These are phyloP conservation scores for Drosophila sturtevanti DNA, from an alignment of 1,140 invertebrate species.

Conservation along the genomic window DNA sequence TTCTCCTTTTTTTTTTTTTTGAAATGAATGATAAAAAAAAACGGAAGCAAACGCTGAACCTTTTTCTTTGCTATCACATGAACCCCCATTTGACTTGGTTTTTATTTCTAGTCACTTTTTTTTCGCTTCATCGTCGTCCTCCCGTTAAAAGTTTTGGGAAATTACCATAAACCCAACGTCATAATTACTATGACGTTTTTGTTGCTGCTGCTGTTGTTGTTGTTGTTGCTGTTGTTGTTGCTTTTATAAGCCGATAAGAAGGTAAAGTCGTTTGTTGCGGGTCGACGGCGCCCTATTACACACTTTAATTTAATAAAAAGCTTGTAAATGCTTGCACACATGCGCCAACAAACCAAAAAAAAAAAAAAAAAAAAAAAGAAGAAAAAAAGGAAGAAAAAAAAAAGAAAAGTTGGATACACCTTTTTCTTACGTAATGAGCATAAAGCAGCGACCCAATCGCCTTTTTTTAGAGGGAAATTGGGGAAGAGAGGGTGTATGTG, in stretches of 20 bases:
- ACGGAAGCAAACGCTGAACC: not conserved
- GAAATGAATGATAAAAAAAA: too few species aligned
- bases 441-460: conserved; percentile 16
- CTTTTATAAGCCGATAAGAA: conserved; percentile 32
- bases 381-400: not conserved
- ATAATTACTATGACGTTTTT: conserved; percentile 75
- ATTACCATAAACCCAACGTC: conserved; percentile 74
- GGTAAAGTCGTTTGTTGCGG: conserved; percentile 3
- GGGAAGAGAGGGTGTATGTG: too few species aligned
- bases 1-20: too few species aligned
- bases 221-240: conserved; percentile 21
- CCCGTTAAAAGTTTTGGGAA: conserved; percentile 20
- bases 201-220: conserved; percentile 33
- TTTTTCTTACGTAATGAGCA: conserved; percentile 76
- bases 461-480: not conserved
- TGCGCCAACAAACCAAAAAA: conserved; percentile 10
- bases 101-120: not conserved
- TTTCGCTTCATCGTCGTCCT: not conserved
- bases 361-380: not conserved
- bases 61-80: not conserved
- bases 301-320: conserved; percentile 80
- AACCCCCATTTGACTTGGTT: not conserved
- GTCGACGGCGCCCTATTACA: conserved; percentile 72
- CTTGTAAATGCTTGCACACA: conserved; percentile 75
- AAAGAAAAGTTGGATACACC: conserved; percentile 47